Base-by-base conservation (phyloP, 2,113 vertebrate genomes). In the Corythoichthys intestinalis region DNA sequence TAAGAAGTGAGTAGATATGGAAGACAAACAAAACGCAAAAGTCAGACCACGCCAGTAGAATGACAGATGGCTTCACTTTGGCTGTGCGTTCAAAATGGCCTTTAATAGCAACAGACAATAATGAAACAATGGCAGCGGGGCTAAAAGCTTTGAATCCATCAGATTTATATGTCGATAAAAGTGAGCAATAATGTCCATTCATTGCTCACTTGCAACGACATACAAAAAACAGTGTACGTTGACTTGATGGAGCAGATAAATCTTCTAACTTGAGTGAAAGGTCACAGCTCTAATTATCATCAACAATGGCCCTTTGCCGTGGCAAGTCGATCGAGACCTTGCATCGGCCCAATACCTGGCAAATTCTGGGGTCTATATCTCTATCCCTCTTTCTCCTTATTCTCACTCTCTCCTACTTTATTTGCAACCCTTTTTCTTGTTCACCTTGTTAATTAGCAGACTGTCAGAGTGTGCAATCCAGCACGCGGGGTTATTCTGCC, bases 201-300 rank as follows among this genome's bases (percentile, higher is more conserved):
- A 20, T 47, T 52, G 65, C 58, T 68, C 15, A 2, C 54, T 63
- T 63, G 61, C 67, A 67, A 54, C 67, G 69, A 72, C 72, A 65
- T 58, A 79, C 76, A 57, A 75, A 82, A 68, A 74, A 76, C 20
- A 28, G 49, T 74, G 48, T 49, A 58, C 70, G 47, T 5, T 46
- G 63, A 59, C 72, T 77, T 4, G 66, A 80, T 63, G 59, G 61
- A 17, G 57, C 77, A 75, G 80, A 89, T 80, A 70, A 85, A 88
- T 81, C 73, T 66, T 79, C 78, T 65, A 65, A 74, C 47, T 72
- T 59, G 69, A 62, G 47, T 76, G 69, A 88, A 86, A 82, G 84
- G 86, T 79, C 86, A 83, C 50, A 61, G 72, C 76, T 85, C 74
- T 83, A 77, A 81, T 82, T 85, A 87, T 86, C 88, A 88, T 87